phyloP scores from a whole-genome alignment of 1,140 invertebrate species.

The Tribolium madens region DNA sequence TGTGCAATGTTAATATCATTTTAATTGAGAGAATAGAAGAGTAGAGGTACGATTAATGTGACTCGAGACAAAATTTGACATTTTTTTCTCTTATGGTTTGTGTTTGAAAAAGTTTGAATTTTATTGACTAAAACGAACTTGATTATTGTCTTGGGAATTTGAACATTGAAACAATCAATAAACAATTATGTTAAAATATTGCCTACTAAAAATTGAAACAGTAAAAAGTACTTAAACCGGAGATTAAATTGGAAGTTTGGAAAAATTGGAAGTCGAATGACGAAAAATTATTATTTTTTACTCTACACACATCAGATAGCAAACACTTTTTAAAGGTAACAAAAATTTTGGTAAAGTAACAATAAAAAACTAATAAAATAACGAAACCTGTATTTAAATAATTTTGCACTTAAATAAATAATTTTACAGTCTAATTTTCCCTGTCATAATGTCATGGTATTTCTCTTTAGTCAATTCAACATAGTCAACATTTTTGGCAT shows the following conservation, averaged over 20 bases:
- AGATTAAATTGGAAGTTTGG: too few species aligned
- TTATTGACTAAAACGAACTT: not conserved
- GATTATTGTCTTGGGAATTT: not conserved
- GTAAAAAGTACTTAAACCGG: too few species aligned
- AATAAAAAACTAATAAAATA: too few species aligned
- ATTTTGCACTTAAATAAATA: too few species aligned
- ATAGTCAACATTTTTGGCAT: slow-evolving; percentile 73
- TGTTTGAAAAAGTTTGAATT: not conserved
- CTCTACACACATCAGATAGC: too few species aligned
- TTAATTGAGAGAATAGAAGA: not conserved
- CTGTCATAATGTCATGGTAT: slow-evolving; percentile 75
- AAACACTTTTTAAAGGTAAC: too few species aligned
- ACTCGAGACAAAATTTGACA: not conserved
- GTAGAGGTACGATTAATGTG: not conserved
- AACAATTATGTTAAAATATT: not conserved
- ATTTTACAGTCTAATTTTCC: slow-evolving; percentile 57
- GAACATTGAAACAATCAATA: not conserved
- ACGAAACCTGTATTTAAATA: slow-evolving; percentile 3
- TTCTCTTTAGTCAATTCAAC: slow-evolving; percentile 75
- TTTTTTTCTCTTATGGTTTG: not conserved
- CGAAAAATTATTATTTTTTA: too few species aligned
- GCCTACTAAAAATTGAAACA: too few species aligned
- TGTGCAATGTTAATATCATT: not conserved
- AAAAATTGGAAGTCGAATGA: too few species aligned
- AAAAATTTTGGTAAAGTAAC: too few species aligned